These are phyloP conservation scores for Byasa hedistus DNA, from an alignment of 2,888 invertebrate species.

Conservation along the genomic window DNA sequence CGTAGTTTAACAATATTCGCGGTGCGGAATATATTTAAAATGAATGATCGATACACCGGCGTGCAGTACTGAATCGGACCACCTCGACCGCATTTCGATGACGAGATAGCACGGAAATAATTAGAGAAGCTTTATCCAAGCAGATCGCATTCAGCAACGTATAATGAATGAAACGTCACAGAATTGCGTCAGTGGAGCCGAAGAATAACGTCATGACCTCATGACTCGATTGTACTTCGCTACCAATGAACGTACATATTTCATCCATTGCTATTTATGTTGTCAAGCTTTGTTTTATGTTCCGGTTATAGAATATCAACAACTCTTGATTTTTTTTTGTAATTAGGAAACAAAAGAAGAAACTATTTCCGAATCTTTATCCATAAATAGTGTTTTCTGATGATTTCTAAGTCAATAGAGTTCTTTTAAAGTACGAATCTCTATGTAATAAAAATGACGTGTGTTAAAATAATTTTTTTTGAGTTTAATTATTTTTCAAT, in stretches of 20 bases:
- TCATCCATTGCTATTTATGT: slow-evolving; percentile 26
- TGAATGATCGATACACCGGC: slow-evolving; percentile 33
- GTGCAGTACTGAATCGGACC: slow-evolving; percentile 37
- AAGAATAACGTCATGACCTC: slow-evolving; percentile 53
- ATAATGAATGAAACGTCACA: slow-evolving; percentile 74
- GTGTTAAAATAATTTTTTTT: too few species aligned
- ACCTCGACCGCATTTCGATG: slow-evolving; percentile 59
- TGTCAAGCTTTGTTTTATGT: slow-evolving; percentile 18
- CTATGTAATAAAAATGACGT: too few species aligned
- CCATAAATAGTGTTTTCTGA: too few species aligned
- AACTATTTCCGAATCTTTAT: too few species aligned
- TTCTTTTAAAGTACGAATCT: too few species aligned
- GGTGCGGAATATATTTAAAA: slow-evolving; percentile 27
- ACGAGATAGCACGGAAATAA: slow-evolving; percentile 69
- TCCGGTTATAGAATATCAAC: slow-evolving; percentile 2
- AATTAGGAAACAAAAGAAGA: too few species aligned
- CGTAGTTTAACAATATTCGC: slow-evolving; percentile 18
- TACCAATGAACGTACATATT: slow-evolving; percentile 24
- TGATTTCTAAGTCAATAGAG: too few species aligned
- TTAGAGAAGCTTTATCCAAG: slow-evolving; percentile 70
- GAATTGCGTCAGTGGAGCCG: slow-evolving; percentile 46
- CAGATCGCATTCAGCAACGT: slow-evolving; percentile 67
- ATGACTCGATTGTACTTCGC: slow-evolving; percentile 39
- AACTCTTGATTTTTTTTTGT: neutral
- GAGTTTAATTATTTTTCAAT: too few species aligned